phyloP scores from a whole-genome alignment of 2,797 vertebrate species.

The Takifugu ocellatus region DNA sequence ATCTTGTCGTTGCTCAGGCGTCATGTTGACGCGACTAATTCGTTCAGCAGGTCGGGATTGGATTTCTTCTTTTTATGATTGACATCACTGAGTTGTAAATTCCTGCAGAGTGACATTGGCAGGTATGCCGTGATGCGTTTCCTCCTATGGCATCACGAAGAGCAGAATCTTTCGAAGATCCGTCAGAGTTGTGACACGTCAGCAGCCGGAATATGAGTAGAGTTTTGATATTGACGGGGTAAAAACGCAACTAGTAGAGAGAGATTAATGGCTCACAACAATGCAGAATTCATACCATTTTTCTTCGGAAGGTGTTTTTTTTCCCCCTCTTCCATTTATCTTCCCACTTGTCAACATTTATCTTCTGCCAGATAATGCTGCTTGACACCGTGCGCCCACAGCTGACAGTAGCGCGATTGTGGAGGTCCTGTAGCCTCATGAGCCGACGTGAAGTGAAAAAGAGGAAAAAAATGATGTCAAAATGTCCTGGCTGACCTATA shows the following conservation, averaged over 20 bases:
- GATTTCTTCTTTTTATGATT: constrained; percentile 44
- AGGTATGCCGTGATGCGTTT: neutral
- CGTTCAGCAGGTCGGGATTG: constrained; percentile 31
- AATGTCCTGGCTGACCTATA: neutral
- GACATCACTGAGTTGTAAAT: constrained; percentile 58
- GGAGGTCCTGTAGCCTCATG: no score
- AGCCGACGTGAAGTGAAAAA: neutral
- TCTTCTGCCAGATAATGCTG: neutral
- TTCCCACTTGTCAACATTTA: neutral
- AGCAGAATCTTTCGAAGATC: constrained; percentile 16
- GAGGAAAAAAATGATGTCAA: neutral
- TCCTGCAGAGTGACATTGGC: constrained; percentile 36
- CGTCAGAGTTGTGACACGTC: neutral
- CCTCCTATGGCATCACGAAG: neutral
- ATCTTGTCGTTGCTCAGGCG: constrained; percentile 8
- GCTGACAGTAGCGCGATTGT: no score
- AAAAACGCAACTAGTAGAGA: neutral
- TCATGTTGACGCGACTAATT: constrained; percentile 31
- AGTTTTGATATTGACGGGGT: neutral
- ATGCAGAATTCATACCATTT: no score
- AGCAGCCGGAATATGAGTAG: neutral
- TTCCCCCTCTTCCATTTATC: no score
- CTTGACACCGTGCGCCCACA: neutral
- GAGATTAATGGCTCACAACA: no score
- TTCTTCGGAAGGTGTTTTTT: neutral